Conservation (phyloP, 64 coral and sea anemone genomes). For the Orbicella faveolata region DNA sequence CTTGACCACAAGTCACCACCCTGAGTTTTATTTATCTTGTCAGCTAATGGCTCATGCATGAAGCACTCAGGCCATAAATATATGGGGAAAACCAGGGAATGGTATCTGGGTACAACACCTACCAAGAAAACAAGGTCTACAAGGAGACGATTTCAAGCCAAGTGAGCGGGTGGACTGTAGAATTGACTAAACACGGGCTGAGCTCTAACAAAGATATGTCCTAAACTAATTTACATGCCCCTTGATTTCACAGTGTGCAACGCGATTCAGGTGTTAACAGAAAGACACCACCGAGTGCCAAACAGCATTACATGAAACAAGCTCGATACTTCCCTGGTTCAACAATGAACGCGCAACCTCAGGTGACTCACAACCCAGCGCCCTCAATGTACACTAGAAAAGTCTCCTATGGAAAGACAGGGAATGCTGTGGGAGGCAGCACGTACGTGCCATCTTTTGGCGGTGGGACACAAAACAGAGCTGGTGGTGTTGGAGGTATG, state of each 20-base stretch:
- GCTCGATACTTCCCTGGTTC: conserved; percentile 90
- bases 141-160: too few relatives aligned
- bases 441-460: conserved; percentile 64
- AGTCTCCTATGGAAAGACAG: conserved; percentile 40
- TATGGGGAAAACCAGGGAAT: too few relatives aligned
- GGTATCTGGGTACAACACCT: too few relatives aligned
- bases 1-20: too few relatives aligned
- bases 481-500: neutral
- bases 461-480: conserved; percentile 11
- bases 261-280: conserved; percentile 28
- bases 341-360: conserved; percentile 50
- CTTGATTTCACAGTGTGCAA: neutral
- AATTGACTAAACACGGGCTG: too few relatives aligned
- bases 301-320: conserved; percentile 97
- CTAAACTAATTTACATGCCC: neutral
- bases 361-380: conserved; percentile 46
- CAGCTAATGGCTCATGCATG: too few relatives aligned
- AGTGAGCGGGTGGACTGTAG: too few relatives aligned
- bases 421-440: conserved; percentile 18
- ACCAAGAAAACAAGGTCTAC: too few relatives aligned
- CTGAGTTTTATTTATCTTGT: too few relatives aligned
- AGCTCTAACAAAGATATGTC: neutral
- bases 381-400: conserved; percentile 12
- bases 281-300: conserved; percentile 90
- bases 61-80: too few relatives aligned